Evolutionary conservation across 2,797 vertebrate genomes (phyloP).

Genomic region (Cryptoblepharus egeriae): DNA sequence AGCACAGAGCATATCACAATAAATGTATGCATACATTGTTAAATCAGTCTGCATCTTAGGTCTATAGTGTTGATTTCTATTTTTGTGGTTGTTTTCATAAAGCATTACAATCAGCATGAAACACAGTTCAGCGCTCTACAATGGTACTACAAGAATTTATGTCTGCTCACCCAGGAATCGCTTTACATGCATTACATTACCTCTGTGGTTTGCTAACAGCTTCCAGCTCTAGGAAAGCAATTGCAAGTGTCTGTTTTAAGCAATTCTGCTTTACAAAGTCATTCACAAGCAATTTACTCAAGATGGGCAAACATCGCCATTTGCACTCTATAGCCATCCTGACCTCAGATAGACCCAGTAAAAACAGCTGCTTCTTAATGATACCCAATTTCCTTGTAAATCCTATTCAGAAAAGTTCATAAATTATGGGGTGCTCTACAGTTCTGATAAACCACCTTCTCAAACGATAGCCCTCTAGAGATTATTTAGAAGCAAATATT

Average conservation of each 20-base stretch:
- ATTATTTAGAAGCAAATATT: conserved; percentile 44
- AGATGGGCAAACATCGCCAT: conserved; percentile 35
- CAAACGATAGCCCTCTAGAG: conserved; percentile 23
- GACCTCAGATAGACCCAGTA: conserved; percentile 36
- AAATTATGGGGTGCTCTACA: conserved; percentile 58
- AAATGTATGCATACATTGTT: conserved; percentile 10
- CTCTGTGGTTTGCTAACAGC: conserved; percentile 27
- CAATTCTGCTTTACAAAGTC: conserved; percentile 41
- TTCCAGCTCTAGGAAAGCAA: conserved; percentile 21
- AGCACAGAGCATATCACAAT: not conserved
- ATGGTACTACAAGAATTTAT: conserved; percentile 8
- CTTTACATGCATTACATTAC: conserved; percentile 14
- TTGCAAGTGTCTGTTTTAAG: conserved; percentile 32
- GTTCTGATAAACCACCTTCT: conserved; percentile 32
- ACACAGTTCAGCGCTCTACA: not conserved
- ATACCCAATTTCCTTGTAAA: conserved; percentile 53
- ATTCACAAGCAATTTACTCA: conserved; percentile 59
- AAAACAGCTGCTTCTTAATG: conserved; percentile 57
- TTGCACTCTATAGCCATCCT: conserved; percentile 31
- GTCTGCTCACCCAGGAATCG: conserved; percentile 17
- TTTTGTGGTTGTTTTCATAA: not conserved
- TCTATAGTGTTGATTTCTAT: not conserved
- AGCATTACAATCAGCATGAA: not conserved
- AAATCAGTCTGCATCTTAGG: not conserved
- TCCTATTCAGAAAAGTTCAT: conserved; percentile 53